phyloP scores from a whole-genome alignment of 2,113 vertebrate species.

The Hippocampus barbouri region DNA sequence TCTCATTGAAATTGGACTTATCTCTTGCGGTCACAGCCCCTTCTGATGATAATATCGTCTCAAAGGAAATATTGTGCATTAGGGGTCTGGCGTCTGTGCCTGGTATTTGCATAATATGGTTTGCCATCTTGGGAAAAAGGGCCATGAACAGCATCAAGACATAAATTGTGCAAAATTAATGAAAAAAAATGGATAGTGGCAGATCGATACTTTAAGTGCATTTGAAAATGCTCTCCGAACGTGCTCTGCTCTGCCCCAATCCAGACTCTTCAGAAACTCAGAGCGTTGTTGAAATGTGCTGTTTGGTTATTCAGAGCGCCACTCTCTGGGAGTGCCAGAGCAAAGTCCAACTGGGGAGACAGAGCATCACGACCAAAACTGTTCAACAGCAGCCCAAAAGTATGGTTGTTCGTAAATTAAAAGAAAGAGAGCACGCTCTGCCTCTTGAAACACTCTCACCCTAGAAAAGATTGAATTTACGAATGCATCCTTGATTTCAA shows the following conservation, averaged over 20 bases:
- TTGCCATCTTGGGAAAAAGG: constrained; percentile 65
- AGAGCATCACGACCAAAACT: too few species aligned
- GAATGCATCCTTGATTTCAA: too few species aligned
- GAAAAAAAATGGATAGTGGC: neutral
- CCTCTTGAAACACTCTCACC: too few species aligned
- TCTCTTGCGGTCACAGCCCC: constrained; percentile 54
- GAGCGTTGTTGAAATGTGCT: neutral
- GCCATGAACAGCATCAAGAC: constrained; percentile 59
- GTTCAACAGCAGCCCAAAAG: too few species aligned
- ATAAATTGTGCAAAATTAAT: constrained; percentile 27
- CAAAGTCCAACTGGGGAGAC: too few species aligned
- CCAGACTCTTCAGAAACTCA: too few species aligned
- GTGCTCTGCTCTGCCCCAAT: too few species aligned
- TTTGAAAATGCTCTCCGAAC: neutral
- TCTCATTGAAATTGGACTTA: constrained; percentile 66
- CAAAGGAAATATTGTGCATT: constrained; percentile 67
- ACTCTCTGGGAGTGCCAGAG: too few species aligned
- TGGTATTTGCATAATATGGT: constrained; percentile 71
- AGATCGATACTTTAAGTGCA: constrained; percentile 58
- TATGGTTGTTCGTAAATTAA: too few species aligned
- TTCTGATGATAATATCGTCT: constrained; percentile 69
- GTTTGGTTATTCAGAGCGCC: too few species aligned
- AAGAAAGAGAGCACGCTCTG: too few species aligned
- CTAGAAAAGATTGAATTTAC: too few species aligned
- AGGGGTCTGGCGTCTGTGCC: constrained; percentile 39